Conservation (phyloP, 2,888 invertebrate genomes). For the Dendrolimus pini region DNA sequence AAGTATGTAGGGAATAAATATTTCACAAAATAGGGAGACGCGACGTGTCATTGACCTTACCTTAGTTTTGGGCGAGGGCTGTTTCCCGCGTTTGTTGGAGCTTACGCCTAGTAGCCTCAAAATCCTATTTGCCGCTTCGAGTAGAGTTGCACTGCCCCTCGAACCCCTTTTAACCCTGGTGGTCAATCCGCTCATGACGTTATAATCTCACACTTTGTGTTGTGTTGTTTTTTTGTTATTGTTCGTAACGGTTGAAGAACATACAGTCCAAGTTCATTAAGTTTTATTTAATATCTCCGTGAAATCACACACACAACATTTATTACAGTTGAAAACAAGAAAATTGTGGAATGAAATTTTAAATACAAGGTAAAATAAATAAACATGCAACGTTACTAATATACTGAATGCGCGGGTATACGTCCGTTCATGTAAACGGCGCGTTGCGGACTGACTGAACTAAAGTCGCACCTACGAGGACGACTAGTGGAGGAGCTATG, state of each 20-base stretch:
- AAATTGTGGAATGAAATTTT: slow-evolving; percentile 42
- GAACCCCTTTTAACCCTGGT: slow-evolving; percentile 74
- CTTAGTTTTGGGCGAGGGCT: slow-evolving; percentile 72
- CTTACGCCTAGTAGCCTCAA: slow-evolving; percentile 71
- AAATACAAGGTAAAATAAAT: slow-evolving; percentile 35
- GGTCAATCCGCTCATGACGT: slow-evolving; percentile 76
- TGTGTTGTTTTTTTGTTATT: slow-evolving; percentile 46
- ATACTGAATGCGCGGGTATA: slow-evolving; percentile 28
- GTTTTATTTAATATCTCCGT: slow-evolving; percentile 26
- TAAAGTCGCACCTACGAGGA: too few species aligned
- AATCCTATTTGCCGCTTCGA: slow-evolving; percentile 75
- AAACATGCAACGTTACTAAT: slow-evolving; percentile 36
- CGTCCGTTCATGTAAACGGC: slow-evolving; percentile 48
- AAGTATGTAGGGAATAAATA: background rate
- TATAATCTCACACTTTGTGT: slow-evolving; percentile 51
- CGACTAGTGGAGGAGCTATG: slow-evolving; percentile 2
- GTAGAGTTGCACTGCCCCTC: slow-evolving; percentile 73
- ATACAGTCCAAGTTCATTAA: slow-evolving; percentile 63
- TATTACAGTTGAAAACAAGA: slow-evolving; percentile 18
- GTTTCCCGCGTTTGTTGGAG: slow-evolving; percentile 74
- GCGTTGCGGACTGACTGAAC: slow-evolving; percentile 55
- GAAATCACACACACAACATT: slow-evolving; percentile 20
- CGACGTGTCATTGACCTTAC: slow-evolving; percentile 65
- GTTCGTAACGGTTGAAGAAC: slow-evolving; percentile 50
- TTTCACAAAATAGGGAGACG: slow-evolving; percentile 25